Conservation (phyloP, 2,888 invertebrate genomes). For the Nasonia oneida region DNA sequence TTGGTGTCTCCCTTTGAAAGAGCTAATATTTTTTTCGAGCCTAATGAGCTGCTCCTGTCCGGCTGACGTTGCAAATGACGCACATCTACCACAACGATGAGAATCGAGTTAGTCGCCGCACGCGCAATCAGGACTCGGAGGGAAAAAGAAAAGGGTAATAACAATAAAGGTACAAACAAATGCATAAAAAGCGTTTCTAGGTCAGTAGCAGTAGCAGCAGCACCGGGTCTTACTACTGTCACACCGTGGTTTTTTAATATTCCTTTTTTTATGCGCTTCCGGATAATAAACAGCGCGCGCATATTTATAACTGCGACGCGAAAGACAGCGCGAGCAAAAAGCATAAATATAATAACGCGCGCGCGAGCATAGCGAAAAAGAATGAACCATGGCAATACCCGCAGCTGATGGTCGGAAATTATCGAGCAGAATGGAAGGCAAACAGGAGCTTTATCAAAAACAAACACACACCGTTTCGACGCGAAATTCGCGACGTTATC, state of each 20-base stretch:
- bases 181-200: not conserved
- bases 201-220: not conserved
- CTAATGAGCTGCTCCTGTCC: no score
- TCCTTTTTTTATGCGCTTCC: not conserved
- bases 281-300: not conserved
- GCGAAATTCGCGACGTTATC: slow-evolving; percentile 29
- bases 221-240: not conserved
- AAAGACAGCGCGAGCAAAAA: not conserved
- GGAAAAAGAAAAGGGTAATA: not conserved
- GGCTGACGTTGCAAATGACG: no score
- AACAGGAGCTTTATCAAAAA: no score
- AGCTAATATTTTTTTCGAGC: no score
- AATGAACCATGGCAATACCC: not conserved
- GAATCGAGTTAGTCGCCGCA: not conserved
- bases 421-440: no score
- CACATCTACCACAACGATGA: no score
- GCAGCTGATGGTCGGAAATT: no score
- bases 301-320: slow-evolving; percentile 3
- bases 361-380: not conserved
- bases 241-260: not conserved
- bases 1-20: no score
- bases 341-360: not conserved
- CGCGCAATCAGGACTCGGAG: not conserved
- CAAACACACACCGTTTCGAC: not conserved
- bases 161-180: not conserved